These are phyloP conservation scores for Megaceryle alcyon DNA, from an alignment of 2,797 vertebrate species.

Conservation along the genomic window DNA sequence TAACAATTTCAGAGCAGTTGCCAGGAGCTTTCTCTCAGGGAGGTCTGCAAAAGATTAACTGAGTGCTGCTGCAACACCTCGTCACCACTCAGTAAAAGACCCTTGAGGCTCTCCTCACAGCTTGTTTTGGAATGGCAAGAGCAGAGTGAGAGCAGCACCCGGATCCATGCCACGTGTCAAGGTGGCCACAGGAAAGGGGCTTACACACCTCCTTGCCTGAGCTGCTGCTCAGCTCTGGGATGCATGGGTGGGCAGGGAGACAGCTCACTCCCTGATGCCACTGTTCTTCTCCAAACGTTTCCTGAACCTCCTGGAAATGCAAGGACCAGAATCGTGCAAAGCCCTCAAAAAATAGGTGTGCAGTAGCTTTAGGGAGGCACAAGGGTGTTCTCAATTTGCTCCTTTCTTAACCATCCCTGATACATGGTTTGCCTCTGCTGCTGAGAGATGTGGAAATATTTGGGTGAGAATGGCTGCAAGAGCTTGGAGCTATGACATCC, in stretches of 20 bases:
- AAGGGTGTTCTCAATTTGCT: neutral
- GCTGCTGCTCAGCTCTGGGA: neutral
- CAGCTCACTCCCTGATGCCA: fast-evolving
- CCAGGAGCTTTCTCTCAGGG: neutral
- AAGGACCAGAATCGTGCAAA: neutral
- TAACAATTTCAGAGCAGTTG: neutral
- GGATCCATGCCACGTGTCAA: too few relatives aligned
- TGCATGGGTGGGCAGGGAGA: neutral
- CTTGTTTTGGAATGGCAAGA: fast-evolving
- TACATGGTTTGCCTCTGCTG: fast-evolving
- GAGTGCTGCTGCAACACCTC: neutral
- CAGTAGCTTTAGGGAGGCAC: neutral
- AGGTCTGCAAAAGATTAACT: neutral
- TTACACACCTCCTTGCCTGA: neutral
- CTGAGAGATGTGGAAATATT: neutral
- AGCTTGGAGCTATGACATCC: neutral
- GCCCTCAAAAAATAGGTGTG: neutral
- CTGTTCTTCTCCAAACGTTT: neutral
- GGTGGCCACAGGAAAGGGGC: neutral
- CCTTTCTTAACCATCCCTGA: neutral
- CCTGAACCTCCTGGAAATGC: neutral
- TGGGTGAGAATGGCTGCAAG: neutral
- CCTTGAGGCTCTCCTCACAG: neutral
- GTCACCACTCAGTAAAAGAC: neutral
- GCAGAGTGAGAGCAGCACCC: neutral